A percentile compares a stretch with the other conserved stretches of the same genome.
Evolutionary conservation across 2,113 vertebrate genomes (phyloP).

Genomic region (Pelusios castaneus): DNA sequence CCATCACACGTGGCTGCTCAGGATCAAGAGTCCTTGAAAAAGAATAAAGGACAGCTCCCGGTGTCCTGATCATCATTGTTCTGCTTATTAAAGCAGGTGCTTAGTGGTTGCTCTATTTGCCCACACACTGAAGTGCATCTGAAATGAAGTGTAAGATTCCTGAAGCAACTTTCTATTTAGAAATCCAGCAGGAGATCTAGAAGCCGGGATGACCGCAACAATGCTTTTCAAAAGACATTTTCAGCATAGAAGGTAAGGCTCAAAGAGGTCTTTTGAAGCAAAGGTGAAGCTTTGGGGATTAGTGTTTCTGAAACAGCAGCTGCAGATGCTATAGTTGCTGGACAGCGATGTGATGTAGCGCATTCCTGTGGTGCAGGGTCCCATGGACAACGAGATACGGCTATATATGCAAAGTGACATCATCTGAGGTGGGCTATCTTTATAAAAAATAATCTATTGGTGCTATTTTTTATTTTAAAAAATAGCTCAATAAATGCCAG

Average conservation of each 20-base stretch:
- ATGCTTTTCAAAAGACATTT: not conserved
- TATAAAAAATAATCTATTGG: not conserved
- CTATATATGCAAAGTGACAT: not conserved
- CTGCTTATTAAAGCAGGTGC: constrained; percentile 24
- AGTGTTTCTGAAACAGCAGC: constrained; percentile 6
- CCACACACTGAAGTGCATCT: not conserved
- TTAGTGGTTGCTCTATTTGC: accelerated
- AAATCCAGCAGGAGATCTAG: not conserved
- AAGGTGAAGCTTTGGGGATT: not conserved
- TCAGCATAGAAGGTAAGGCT: not conserved
- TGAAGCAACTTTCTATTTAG: accelerated
- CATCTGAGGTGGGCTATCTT: not conserved
- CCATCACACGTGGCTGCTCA: not conserved
- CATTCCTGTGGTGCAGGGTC: not conserved
- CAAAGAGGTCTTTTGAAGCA: not conserved
- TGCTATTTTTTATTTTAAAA: not conserved
- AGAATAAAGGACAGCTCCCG: not conserved
- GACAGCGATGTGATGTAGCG: not conserved
- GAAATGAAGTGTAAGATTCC: not conserved
- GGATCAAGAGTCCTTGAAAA: not conserved
- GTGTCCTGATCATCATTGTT: not conserved
- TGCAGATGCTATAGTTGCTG: not conserved
- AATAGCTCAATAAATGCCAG: not conserved
- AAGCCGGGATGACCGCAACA: not conserved
- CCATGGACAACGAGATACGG: not conserved